Evolutionary conservation across 2,888 invertebrate genomes (phyloP).

Genomic region (Trilocha varians): DNA sequence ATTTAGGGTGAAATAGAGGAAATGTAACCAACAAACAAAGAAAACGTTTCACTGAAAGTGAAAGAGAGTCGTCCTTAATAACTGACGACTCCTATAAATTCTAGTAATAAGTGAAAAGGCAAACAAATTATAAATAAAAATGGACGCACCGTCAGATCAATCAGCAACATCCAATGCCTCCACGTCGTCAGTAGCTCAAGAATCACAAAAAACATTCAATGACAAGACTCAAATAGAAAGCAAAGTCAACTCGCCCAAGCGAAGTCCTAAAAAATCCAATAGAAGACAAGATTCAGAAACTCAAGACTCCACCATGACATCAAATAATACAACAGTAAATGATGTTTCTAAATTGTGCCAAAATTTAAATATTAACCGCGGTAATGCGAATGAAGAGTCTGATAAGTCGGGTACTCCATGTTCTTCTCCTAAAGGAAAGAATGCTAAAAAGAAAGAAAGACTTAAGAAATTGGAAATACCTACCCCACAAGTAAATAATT

Average conservation of each 20-base stretch:
- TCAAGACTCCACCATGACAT: conserved; percentile 10
- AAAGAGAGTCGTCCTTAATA: too few species aligned
- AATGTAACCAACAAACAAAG: too few species aligned
- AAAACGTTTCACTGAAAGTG: too few species aligned
- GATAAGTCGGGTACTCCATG: conserved; percentile 9
- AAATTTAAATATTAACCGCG: conserved; percentile 25
- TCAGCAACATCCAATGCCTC: conserved; percentile 28
- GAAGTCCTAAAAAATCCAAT: conserved; percentile 16
- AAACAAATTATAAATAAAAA: neutral
- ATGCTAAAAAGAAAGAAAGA: conserved; percentile 42
- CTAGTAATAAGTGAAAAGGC: neutral
- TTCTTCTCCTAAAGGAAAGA: conserved; percentile 32
- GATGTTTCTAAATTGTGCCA: conserved; percentile 22
- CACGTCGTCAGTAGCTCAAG: conserved; percentile 31
- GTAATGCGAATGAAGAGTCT: conserved; percentile 19
- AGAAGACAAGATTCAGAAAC: conserved; percentile 13
- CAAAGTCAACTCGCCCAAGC: conserved; percentile 5
- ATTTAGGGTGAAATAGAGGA: too few species aligned
- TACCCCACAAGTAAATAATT: conserved; percentile 13
- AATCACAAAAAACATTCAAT: conserved; percentile 24
- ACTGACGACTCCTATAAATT: too few species aligned
- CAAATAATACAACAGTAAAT: conserved; percentile 18
- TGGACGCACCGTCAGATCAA: conserved; percentile 11
- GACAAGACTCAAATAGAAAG: conserved; percentile 25
- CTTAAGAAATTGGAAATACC: conserved; percentile 39